Percentiles rank a stretch among this genome's conserved stretches.
phyloP scores from a whole-genome alignment of 2,888 invertebrate species.

The Chelonus formosanus region DNA sequence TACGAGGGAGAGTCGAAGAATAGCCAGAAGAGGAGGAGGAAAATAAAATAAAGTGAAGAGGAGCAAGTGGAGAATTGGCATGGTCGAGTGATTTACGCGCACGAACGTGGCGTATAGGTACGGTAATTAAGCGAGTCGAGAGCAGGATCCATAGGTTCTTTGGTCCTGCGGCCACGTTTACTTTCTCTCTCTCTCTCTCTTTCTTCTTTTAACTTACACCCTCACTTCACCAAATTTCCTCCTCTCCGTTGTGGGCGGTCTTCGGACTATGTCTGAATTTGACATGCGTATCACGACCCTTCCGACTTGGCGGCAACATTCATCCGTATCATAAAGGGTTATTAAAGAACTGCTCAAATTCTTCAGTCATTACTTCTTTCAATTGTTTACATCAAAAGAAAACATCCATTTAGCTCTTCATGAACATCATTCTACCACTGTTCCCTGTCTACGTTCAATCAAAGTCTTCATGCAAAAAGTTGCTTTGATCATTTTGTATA shows the following conservation, averaged over 20 bases:
- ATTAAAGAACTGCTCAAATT: conserved; percentile 8
- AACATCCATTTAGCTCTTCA: too few relatives aligned
- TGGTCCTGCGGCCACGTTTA: conserved; percentile 12
- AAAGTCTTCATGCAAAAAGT: too few relatives aligned
- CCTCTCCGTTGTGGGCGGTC: conserved; percentile 55
- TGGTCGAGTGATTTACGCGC: conserved; percentile 60
- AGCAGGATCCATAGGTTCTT: conserved; percentile 26
- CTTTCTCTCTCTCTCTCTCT: conserved; percentile 13
- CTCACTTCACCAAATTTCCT: conserved; percentile 26
- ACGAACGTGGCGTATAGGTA: conserved; percentile 57
- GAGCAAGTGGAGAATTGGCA: conserved; percentile 37
- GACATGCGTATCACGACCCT: conserved; percentile 60
- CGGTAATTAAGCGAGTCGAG: conserved; percentile 58
- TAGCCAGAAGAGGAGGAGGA: conserved; percentile 28
- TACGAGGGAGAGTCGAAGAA: conserved; percentile 34
- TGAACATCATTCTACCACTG: too few relatives aligned
- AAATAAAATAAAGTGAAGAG: conserved; percentile 24
- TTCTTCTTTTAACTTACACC: conserved; percentile 15
- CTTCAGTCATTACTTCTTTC: background rate
- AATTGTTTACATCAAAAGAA: too few relatives aligned
- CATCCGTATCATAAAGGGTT: conserved; percentile 17
- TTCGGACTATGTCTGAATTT: conserved; percentile 48
- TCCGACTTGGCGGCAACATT: conserved; percentile 43
- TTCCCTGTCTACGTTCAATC: too few relatives aligned
- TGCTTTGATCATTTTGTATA: too few relatives aligned